A percentile compares a stretch with the other conserved stretches of the same genome.
phyloP scores from a whole-genome alignment of 2,113 vertebrate genomes.

The Melanerpes formicivorus region DNA sequence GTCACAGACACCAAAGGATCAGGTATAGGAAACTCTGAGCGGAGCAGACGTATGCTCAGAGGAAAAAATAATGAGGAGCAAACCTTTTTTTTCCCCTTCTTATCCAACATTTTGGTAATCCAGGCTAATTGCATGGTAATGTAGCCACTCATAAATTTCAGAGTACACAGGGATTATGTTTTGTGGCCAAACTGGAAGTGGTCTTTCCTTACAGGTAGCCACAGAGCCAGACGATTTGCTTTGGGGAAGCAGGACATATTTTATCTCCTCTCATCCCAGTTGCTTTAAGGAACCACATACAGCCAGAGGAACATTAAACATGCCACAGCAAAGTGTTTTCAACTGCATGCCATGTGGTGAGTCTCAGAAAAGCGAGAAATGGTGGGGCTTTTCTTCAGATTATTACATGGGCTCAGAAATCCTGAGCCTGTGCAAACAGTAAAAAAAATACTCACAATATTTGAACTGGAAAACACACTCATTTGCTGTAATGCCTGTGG shows the following conservation, averaged over 20 bases:
- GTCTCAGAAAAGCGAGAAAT: conserved; percentile 29
- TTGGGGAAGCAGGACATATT: conserved; percentile 55
- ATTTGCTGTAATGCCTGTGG: conserved; percentile 43
- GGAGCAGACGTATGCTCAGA: conserved; percentile 38
- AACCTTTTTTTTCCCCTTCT: not conserved
- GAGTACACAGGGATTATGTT: conserved; percentile 50
- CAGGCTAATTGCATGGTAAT: conserved; percentile 21
- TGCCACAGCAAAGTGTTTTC: conserved; percentile 46
- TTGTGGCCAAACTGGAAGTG: conserved; percentile 41
- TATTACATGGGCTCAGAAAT: conserved; percentile 43
- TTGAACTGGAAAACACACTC: conserved; percentile 50
- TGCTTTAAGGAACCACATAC: not conserved
- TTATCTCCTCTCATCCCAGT: conserved; percentile 52
- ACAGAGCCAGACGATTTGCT: conserved; percentile 54
- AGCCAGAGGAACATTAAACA: conserved; percentile 33
- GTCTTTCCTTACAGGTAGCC: conserved; percentile 62
- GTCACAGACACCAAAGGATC: conserved; percentile 71
- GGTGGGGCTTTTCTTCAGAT: not conserved
- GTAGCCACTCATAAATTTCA: conserved; percentile 57
- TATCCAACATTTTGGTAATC: conserved; percentile 7
- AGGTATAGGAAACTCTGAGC: conserved; percentile 76
- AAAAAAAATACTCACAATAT: conserved; percentile 67
- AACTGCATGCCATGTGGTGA: conserved; percentile 40
- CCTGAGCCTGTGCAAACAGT: conserved; percentile 56
- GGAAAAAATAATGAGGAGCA: conserved; percentile 10